These are phyloP conservation scores for Oligia strigilis DNA, from an alignment of 2,888 invertebrate genomes.

Conservation along the genomic window DNA sequence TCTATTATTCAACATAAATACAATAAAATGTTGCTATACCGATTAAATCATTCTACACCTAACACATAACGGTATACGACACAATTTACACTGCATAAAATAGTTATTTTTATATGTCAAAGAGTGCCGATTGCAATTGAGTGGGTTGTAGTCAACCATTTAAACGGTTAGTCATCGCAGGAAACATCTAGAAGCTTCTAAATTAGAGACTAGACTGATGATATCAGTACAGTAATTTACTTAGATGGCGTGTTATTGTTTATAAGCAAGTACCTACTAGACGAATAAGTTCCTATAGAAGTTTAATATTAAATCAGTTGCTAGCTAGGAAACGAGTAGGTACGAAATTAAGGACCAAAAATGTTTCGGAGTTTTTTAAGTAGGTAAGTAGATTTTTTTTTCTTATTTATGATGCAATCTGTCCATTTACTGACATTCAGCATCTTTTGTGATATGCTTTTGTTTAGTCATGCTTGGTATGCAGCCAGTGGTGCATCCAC, in stretches of 20 bases:
- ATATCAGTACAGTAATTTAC: slow-evolving; percentile 71
- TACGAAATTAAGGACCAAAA: not conserved
- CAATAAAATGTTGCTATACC: slow-evolving; percentile 29
- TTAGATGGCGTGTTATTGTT: slow-evolving; percentile 13
- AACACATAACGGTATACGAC: slow-evolving; percentile 46
- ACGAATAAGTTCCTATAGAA: not conserved
- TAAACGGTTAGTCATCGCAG: slow-evolving; percentile 85
- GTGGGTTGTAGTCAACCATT: slow-evolving; percentile 83
- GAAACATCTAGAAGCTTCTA: slow-evolving; percentile 84
- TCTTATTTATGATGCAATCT: too few species aligned
- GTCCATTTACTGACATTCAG: too few species aligned
- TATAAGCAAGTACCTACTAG: not conserved
- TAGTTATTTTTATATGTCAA: slow-evolving; percentile 76
- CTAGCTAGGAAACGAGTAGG: not conserved
- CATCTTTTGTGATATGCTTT: too few species aligned
- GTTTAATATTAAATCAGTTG: not conserved
- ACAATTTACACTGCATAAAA: slow-evolving; percentile 56
- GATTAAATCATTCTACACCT: slow-evolving; percentile 50
- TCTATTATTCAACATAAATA: slow-evolving; percentile 22
- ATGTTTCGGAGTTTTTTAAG: not conserved
- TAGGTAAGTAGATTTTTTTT: not conserved
- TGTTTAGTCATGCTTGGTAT: too few species aligned
- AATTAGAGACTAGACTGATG: slow-evolving; percentile 79
- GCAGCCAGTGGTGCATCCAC: too few species aligned
- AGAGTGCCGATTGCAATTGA: slow-evolving; percentile 80